Evolutionary conservation across 2,888 invertebrate species (phyloP).

Genomic region (Melieria picta): DNA sequence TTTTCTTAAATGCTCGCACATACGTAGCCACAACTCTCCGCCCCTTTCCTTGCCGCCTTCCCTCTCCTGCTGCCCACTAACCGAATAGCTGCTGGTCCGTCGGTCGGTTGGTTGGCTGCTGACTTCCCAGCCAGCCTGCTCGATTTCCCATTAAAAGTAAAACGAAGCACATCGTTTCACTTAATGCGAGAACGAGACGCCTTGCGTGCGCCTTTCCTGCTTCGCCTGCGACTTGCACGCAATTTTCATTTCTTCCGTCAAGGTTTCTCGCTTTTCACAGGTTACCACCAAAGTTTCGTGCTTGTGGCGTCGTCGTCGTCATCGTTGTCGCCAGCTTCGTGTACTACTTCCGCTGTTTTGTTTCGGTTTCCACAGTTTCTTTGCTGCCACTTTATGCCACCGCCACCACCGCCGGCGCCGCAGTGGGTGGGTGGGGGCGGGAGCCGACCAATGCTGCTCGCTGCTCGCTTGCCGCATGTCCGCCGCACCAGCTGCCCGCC

Average conservation of each 20-base stretch:
- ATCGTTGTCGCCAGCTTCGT: neutral
- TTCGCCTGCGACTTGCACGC: slow-evolving; percentile 3
- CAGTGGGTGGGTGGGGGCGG: no score
- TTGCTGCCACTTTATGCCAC: no score
- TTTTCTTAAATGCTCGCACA: slow-evolving; percentile 26
- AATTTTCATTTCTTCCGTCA: neutral
- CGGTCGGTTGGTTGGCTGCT: neutral
- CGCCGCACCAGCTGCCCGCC: neutral
- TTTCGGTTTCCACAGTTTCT: no score
- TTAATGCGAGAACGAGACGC: slow-evolving; percentile 31
- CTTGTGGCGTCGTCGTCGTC: slow-evolving; percentile 11
- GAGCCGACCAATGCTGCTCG: no score
- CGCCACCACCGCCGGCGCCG: no score
- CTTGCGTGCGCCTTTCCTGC: slow-evolving; percentile 21
- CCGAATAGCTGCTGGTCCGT: no score
- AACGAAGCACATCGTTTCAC: slow-evolving; percentile 15
- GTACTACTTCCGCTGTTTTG: no score
- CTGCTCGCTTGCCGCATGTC: no score
- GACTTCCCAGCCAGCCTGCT: no score
- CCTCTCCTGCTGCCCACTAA: no score
- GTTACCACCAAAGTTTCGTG: neutral
- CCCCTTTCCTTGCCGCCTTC: no score
- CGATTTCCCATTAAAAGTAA: slow-evolving; percentile 23
- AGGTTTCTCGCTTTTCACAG: slow-evolving; percentile 18
- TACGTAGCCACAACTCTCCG: no score